Evolutionary conservation across 2,888 invertebrate genomes (phyloP).

Genomic region (Notodromas monacha): DNA sequence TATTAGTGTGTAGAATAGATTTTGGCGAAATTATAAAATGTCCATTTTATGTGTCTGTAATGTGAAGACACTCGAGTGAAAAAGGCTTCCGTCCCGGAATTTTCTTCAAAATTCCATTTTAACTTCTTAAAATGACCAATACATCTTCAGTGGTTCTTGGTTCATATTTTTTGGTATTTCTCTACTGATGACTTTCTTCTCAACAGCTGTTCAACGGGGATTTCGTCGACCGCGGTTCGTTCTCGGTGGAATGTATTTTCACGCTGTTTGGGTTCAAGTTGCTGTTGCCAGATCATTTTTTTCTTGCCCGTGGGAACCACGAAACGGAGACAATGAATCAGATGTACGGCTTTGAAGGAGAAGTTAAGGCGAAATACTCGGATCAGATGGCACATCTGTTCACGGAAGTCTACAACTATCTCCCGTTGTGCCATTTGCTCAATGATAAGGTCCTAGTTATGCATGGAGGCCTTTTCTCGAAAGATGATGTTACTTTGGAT

Average conservation of each 20-base stretch:
- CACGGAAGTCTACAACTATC: slow-evolving; percentile 91
- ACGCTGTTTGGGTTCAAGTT: slow-evolving; percentile 84
- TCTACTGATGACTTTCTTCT: slow-evolving; percentile 1
- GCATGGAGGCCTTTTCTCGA: slow-evolving; percentile 92
- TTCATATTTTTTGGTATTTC: no score
- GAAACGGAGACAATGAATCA: slow-evolving; percentile 94
- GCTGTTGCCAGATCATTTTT: slow-evolving; percentile 79
- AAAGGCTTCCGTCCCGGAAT: no score
- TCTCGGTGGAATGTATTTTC: slow-evolving; percentile 96
- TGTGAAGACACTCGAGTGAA: no score
- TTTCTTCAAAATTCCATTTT: no score
- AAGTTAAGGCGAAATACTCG: slow-evolving; percentile 81
- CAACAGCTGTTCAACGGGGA: slow-evolving; percentile 74
- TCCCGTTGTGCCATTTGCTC: slow-evolving; percentile 80
- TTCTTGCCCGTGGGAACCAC: slow-evolving; percentile 94
- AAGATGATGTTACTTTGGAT: slow-evolving; percentile 64
- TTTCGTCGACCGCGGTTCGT: slow-evolving; percentile 95
- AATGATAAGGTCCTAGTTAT: slow-evolving; percentile 56
- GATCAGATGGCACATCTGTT: slow-evolving; percentile 84
- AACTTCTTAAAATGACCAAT: no score
- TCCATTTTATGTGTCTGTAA: no score
- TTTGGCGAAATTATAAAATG: no score
- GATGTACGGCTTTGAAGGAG: slow-evolving; percentile 97
- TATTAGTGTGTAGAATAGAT: no score
- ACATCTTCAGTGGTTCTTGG: no score